Conservation (phyloP, 1,140 invertebrate species). For the Ooceraea biroi region DNA sequence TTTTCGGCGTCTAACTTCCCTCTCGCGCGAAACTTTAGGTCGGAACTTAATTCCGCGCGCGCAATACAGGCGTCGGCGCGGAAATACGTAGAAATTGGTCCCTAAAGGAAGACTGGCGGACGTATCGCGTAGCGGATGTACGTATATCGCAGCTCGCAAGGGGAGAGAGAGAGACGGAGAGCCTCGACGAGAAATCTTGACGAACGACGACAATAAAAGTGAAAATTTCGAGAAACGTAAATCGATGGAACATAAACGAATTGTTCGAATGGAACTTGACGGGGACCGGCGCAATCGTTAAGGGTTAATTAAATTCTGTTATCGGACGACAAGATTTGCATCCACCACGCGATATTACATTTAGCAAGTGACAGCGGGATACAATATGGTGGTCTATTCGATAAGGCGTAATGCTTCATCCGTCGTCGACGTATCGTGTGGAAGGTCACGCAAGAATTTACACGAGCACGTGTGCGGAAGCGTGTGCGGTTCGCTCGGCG, state of each 20-base stretch:
- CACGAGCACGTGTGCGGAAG: slow-evolving; percentile 56
- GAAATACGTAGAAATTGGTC: slow-evolving; percentile 57
- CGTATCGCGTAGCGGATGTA: not conserved
- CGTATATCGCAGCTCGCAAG: not conserved
- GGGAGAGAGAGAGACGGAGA: not conserved
- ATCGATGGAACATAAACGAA: not conserved
- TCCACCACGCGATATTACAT: not conserved
- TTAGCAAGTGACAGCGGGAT: slow-evolving; percentile 29
- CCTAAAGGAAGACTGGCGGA: slow-evolving; percentile 23
- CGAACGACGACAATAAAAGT: not conserved
- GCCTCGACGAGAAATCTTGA: not conserved
- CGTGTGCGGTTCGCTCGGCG: slow-evolving; percentile 74
- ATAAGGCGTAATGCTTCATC: slow-evolving; percentile 50
- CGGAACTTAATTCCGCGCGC: slow-evolving; percentile 56
- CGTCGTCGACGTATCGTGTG: slow-evolving; percentile 38
- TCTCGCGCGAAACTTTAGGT: slow-evolving; percentile 48
- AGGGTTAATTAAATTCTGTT: slow-evolving; percentile 46
- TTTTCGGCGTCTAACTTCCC: slow-evolving; percentile 59
- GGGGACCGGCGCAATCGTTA: not conserved
- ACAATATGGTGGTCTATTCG: slow-evolving; percentile 45
- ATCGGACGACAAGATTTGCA: slow-evolving; percentile 9
- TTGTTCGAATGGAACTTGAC: not conserved
- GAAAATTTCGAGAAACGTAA: not conserved
- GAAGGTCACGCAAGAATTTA: slow-evolving; percentile 61
- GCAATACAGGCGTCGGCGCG: slow-evolving; percentile 49